Percentiles rank a stretch among this genome's conserved stretches.
Evolutionary conservation across 2,797 vertebrate species (phyloP).

Genomic region (Dermochelys coriacea): DNA sequence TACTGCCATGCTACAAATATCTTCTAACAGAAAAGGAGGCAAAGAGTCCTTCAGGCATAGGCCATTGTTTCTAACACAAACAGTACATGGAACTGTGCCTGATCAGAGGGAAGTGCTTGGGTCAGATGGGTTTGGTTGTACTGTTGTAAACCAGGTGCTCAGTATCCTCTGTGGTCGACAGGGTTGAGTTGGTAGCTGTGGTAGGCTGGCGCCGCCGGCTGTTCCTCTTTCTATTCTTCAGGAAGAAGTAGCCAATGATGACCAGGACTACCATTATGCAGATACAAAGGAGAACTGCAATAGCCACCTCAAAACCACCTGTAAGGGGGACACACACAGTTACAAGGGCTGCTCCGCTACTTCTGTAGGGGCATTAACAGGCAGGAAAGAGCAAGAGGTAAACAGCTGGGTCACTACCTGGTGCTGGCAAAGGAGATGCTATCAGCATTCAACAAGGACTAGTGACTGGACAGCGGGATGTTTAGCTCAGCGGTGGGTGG

Average conservation of each 20-base stretch:
- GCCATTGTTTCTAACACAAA: background rate
- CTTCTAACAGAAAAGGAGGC: conserved; percentile 14
- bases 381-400: background rate
- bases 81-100: conserved; percentile 4
- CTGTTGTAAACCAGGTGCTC: conserved; percentile 92
- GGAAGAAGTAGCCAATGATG: conserved; percentile 86
- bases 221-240: conserved; percentile 82
- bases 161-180: conserved; percentile 84
- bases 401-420: background rate
- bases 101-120: conserved; percentile 3
- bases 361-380: background rate
- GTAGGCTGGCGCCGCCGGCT: conserved; percentile 78
- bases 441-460: background rate
- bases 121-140: conserved; percentile 93
- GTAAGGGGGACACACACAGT: fast-evolving
- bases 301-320: conserved; percentile 78
- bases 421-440: background rate
- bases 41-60: conserved; percentile 59
- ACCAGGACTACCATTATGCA: conserved; percentile 85
- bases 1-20: conserved; percentile 51
- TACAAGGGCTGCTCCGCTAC: background rate
- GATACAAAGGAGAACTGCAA: conserved; percentile 83
- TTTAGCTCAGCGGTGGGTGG: fast-evolving
- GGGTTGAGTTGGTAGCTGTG: conserved; percentile 81
- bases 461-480: background rate